Evolutionary conservation across 2,113 vertebrate species (phyloP).

Genomic region (Pseudonaja textilis): DNA sequence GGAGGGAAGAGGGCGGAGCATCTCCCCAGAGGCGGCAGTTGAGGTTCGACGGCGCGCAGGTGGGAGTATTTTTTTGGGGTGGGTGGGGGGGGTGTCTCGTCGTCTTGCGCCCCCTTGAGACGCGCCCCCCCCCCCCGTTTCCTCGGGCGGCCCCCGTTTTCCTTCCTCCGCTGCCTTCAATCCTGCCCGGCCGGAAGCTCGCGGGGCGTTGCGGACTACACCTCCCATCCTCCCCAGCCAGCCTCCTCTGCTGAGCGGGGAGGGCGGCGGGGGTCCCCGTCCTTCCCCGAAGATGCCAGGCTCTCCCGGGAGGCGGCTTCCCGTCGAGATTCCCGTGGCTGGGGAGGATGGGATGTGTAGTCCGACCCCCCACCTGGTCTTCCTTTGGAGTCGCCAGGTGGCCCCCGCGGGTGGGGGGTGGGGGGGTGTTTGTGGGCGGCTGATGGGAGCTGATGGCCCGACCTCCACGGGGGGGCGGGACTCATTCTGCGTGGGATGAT

Average conservation of each 20-base stretch:
- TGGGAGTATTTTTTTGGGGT: neutral
- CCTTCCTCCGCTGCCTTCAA: neutral
- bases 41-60: conserved; percentile 4
- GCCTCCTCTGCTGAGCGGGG: neutral
- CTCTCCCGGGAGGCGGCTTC: neutral
- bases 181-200: neutral
- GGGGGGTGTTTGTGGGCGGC: too few species aligned
- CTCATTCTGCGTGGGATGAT: neutral
- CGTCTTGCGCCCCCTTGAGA: neutral
- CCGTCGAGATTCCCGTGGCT: neutral
- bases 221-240: neutral
- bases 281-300: neutral
- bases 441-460: neutral
- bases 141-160: neutral
- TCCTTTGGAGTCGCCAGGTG: neutral
- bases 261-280: neutral
- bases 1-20: neutral
- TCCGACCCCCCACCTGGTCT: neutral
- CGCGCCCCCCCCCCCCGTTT: too few species aligned
- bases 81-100: neutral
- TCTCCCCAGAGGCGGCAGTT: neutral
- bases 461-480: too few species aligned
- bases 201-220: neutral
- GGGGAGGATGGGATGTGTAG: neutral
- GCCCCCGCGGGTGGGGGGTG: neutral